Percentiles rank a stretch among this genome's conserved stretches.
Conservation (phyloP, 2,888 invertebrate genomes). For the Eupelmus urozonus region DNA sequence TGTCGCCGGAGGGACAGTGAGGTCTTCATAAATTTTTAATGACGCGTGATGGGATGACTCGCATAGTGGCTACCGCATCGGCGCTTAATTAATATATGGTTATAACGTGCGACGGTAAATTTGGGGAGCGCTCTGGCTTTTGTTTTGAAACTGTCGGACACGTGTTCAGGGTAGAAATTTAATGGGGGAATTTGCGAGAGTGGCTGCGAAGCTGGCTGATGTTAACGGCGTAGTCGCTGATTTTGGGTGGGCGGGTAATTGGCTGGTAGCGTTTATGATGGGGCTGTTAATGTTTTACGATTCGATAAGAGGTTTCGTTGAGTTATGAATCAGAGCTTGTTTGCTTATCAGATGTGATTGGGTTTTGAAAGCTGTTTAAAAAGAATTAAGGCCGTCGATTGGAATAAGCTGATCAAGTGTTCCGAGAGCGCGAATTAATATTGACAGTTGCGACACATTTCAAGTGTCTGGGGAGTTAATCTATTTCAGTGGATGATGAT, state of each 20-base stretch:
- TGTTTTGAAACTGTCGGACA: not conserved
- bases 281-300: too few species aligned
- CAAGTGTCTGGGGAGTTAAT: not conserved
- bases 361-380: too few species aligned
- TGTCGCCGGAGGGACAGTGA: not conserved
- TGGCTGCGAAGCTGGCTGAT: too few species aligned
- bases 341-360: too few species aligned
- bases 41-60: conserved; percentile 8
- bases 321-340: too few species aligned
- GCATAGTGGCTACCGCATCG: not conserved
- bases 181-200: not conserved
- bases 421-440: not conserved
- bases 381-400: not conserved
- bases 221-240: too few species aligned
- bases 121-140: not conserved
- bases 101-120: not conserved
- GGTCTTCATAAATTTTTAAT: conserved; percentile 42
- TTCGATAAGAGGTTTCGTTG: too few species aligned
- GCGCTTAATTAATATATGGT: conserved; percentile 19
- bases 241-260: too few species aligned
- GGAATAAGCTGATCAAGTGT: not conserved
- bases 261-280: too few species aligned
- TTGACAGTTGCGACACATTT: conserved; percentile 41
- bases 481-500: conserved; percentile 32
- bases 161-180: not conserved